Base-by-base conservation (phyloP, 2,888 invertebrate genomes). In the Ptychoptera contaminata region DNA sequence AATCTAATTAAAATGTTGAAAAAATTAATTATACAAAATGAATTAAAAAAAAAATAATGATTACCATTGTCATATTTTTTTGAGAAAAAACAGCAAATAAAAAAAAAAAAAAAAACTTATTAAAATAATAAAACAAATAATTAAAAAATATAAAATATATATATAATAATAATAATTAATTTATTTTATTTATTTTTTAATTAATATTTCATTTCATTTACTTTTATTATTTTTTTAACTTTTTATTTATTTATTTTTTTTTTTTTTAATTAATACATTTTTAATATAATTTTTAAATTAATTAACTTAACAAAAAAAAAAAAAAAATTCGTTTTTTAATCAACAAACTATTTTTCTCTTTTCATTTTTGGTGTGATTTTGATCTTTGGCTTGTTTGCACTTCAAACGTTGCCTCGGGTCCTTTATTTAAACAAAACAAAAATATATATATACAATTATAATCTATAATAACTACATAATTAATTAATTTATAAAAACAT, bases 1-100 rank as follows among this genome's bases (percentile, higher is more conserved):
- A 23, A 23, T 23, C 23, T 23, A 23, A 23, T 23, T 23, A 23
- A 23, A 23, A 23, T 5, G 7, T 7, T 5, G 4, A 23, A 23
- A 23, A 23, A 23, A 23, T 5, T 5, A 23, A 23, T 5, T 5
- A 23, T 5, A 23, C 7, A 23, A 23, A 5, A 23, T 23, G 3
- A 23, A 23, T 23, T 23, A 23, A 23, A 23, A 5, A 7, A 23
- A 23, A 43, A 38, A 46, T 44, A 31, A 46, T 48, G 62, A 61
- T 63, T 63, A 63, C 63, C 63, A 63, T 63, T 63, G 63, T 63
- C 63, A 63, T 63, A 56, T 54, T 51, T 48, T 11, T 32, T 32
- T 11, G 9, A 32, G 32, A 32, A 23, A 23, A 23, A 23, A 23
- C 23, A 23, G 23, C 3, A 16, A 35, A 23, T 29, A 38, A 44